Evolutionary conservation across 1,140 invertebrate species (phyloP).

Genomic region (Drosophila lacertosa): DNA sequence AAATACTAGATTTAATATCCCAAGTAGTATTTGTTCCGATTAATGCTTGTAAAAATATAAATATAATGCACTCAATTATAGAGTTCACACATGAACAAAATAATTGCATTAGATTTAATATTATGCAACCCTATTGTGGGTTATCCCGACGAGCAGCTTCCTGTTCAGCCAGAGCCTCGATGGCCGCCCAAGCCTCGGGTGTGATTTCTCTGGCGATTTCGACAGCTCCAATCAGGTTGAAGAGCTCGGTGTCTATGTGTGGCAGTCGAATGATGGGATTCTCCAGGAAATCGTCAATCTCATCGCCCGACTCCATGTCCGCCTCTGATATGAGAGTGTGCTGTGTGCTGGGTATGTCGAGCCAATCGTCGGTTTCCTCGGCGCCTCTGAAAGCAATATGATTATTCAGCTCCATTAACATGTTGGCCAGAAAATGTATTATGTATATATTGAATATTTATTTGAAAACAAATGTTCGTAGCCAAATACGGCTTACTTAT

Average conservation of each 20-base stretch:
- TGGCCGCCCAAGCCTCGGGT: neutral
- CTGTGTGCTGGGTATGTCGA: neutral
- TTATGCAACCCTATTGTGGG: neutral
- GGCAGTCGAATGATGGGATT: neutral
- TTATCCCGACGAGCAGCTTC: neutral
- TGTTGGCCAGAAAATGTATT: neutral
- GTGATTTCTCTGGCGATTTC: neutral
- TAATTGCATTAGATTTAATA: too few relatives aligned
- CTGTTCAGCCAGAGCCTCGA: neutral
- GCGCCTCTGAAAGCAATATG: neutral
- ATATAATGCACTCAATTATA: too few relatives aligned
- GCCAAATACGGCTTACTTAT: neutral
- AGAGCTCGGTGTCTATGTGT: neutral
- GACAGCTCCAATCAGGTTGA: neutral
- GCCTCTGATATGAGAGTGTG: neutral
- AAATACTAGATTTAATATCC: too few relatives aligned
- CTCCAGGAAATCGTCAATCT: neutral
- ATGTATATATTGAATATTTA: too few relatives aligned
- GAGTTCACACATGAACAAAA: too few relatives aligned
- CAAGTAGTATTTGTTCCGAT: too few relatives aligned
- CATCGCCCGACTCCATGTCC: conserved; percentile 1
- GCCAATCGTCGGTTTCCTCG: neutral
- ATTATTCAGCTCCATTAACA: neutral
- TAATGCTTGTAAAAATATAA: too few relatives aligned
- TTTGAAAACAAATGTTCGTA: neutral